Evolutionary conservation across 2,797 vertebrate genomes (phyloP), one percentile per base, ranked within the genome.

Genomic region (Hoplostethus atlanticus): DNA sequence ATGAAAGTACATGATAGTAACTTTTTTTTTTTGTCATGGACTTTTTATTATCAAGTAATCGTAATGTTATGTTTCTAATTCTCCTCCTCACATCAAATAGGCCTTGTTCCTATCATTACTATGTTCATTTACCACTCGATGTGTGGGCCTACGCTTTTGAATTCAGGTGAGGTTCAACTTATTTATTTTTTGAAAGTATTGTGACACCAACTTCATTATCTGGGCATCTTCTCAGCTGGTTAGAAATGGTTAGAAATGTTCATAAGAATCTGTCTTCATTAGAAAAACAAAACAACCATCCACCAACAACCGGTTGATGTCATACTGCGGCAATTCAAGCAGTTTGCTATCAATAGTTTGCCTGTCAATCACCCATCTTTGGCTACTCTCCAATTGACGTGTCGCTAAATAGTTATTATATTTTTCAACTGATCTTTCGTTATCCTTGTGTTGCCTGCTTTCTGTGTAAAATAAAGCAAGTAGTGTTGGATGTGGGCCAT

Each of bases 21-120:
- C 16, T 61, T 11, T 60, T 56, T 60, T 68, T 70, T 56, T 60
- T 68, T 70, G 3, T 64, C 7, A 21, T 54, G 44, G 38, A 47
- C 21, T 50, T 16, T 52, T 57, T 62, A 31, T 44, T 60, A 30
- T 10, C 30, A 50, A 50, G 46, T 63, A 36, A 50, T 5, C 38
- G 31, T 52, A 38, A 40, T 64, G n/a, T 51, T 50, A 36, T 62
- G 21, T 31, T n/a, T 48, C 38, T 10, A 38, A 38, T 38, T 3
- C 38, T 10, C 10, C 8, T 9, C 38, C 38, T 44, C 25, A 47
- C 5, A 51, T 36, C 9, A 36, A 58, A 44, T 34, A 65, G 47
- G 40, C 38, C 56, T 12, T 25, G n/a, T 59, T 2, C 16, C n/a
- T 17, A 59, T 25, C 36, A 11, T 28, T 60, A 1, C 7, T 30